Base-by-base conservation (phyloP, 2,888 invertebrate genomes). In the Chouioia cunea region DNA sequence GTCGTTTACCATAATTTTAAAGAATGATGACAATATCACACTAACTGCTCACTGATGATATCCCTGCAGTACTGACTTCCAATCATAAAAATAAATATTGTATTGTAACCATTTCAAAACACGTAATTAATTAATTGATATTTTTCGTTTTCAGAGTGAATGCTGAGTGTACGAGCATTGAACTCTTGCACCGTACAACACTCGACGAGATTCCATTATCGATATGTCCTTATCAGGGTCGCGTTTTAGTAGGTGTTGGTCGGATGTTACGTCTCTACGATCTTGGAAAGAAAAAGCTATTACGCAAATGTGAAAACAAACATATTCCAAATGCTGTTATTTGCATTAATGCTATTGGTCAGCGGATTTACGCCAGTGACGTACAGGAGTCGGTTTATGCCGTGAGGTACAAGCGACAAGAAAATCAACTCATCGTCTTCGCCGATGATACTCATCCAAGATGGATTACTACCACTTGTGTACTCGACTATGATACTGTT, bases 251-350 rank as follows among this genome's bases (percentile, higher is more conserved):
- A 0, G 98, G 98, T 0, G 94, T 99, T 15, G 99, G 99, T 0
- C 91, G 93, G 73, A 93, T 95, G 89, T 87, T 99, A 23, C 88
- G 99, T 64, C 89, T 99, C 47, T 99, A 99, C 83, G 99, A 99
- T 83, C 90, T 98, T 80, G 99, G 99, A 70, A 96, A 96, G 86
- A 95, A 98, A 85, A 99, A 99, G 86, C 87, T 99, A 69, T 86
- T 99, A 56, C 90, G 98, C 64, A 99, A 99, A 87, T 99, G 99
- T 87, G 99, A 99, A 87, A 99, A 99, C 82, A 94, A 93, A 91
- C 97, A 98, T 88, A 94, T 99, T 86, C 98, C 99, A 15, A 97
- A 98, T 85, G 91, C 94, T 76, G 95, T 99, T 76, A 93, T 95
- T 0, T 95, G 95, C 77, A 95, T 99, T 75, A 95, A 97, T 85